These are phyloP conservation scores for Hippocampus guttulatus DNA, from an alignment of 2,113 vertebrate species.

Conservation along the genomic window DNA sequence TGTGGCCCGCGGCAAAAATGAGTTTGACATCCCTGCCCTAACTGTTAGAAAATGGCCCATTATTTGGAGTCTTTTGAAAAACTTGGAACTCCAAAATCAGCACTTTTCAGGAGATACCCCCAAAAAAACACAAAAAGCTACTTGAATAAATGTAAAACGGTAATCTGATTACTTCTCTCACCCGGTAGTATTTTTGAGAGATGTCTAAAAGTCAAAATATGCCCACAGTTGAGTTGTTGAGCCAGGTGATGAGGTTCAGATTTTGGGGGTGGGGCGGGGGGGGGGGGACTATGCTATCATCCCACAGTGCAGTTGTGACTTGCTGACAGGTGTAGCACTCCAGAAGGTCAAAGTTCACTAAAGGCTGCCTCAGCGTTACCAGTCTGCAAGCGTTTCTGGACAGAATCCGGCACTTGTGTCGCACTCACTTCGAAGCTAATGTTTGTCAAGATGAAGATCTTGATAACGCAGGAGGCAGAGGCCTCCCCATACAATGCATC, in stretches of 20 bases:
- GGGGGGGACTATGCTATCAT: constrained; percentile 9
- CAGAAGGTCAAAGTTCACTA: constrained; percentile 37
- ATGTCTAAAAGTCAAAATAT: not conserved
- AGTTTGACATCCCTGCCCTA: too few relatives aligned
- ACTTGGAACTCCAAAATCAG: too few relatives aligned
- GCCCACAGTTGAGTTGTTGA: not conserved
- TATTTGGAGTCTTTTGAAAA: too few relatives aligned
- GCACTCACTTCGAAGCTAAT: constrained; percentile 2
- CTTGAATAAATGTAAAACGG: too few relatives aligned
- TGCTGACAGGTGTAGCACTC: constrained; percentile 60
- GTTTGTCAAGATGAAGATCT: constrained; percentile 20
- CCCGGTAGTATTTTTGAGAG: not conserved
- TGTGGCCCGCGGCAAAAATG: too few relatives aligned
- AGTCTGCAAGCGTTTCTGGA: constrained; percentile 21
- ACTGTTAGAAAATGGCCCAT: not conserved
- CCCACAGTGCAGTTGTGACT: constrained; percentile 46
- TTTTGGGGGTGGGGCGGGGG: not conserved
- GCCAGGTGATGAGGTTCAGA: constrained; percentile 7
- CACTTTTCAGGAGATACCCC: too few relatives aligned
- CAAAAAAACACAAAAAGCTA: not conserved
- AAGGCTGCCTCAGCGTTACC: constrained; percentile 32
- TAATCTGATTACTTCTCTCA: not conserved
- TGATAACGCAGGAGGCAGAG: constrained; percentile 42
- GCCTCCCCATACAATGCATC: constrained; percentile 45
- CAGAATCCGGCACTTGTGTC: not conserved